Evolutionary conservation across 2,888 invertebrate genomes (phyloP).

Genomic region (Cryptus armator): DNA sequence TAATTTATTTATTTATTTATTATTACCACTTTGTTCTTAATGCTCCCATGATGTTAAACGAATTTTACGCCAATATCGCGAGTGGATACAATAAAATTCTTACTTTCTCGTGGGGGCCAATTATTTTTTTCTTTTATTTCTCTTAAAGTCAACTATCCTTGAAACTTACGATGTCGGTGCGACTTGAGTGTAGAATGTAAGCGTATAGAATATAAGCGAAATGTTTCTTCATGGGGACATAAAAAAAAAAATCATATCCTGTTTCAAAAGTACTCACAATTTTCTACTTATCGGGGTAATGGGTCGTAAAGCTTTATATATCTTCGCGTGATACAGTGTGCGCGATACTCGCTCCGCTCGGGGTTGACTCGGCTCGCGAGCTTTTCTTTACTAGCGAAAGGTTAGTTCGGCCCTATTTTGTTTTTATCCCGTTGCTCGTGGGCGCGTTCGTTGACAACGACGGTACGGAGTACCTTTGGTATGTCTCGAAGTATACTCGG

Average conservation of each 20-base stretch:
- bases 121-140: slow-evolving; percentile 7
- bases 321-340: slow-evolving; percentile 62
- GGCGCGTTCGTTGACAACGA: slow-evolving; percentile 38
- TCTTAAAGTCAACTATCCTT: background rate
- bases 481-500: slow-evolving; percentile 19
- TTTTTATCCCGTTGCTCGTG: slow-evolving; percentile 30
- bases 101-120: background rate
- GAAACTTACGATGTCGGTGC: background rate
- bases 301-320: slow-evolving; percentile 66
- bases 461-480: slow-evolving; percentile 8
- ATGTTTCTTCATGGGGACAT: slow-evolving; percentile 38
- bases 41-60: background rate
- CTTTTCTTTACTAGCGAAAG: background rate
- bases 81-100: slow-evolving; percentile 1
- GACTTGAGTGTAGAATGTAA: slow-evolving; percentile 12
- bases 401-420: slow-evolving; percentile 30
- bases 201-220: background rate
- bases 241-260: slow-evolving; percentile 55
- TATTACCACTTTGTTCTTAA: background rate
- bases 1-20: too few relatives aligned
- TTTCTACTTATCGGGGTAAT: slow-evolving; percentile 66
- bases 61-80: background rate
- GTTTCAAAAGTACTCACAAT: slow-evolving; percentile 64
- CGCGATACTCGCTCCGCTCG: slow-evolving; percentile 16
- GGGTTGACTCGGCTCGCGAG: slow-evolving; percentile 22